These are phyloP conservation scores for Eudyptes chrysolophus DNA, from an alignment of 2,113 vertebrate species.

Conservation along the genomic window DNA sequence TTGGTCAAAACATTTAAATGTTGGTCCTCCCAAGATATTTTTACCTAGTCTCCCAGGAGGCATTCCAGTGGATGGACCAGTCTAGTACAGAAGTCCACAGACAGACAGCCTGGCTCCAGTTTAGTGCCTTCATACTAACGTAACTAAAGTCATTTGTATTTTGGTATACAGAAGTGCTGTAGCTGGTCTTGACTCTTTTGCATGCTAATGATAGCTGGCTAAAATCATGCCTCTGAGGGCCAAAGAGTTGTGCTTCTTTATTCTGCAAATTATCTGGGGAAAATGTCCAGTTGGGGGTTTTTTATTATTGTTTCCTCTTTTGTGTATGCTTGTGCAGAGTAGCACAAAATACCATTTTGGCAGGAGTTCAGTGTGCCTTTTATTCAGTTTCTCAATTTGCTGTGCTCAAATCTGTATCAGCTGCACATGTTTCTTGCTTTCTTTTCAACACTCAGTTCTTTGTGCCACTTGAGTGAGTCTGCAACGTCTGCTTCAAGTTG, in stretches of 20 bases:
- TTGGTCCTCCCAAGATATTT: constrained; percentile 64
- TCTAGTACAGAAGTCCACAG: constrained; percentile 57
- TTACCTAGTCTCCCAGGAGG: constrained; percentile 57
- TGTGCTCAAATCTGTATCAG: background rate
- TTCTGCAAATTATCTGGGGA: constrained; percentile 18
- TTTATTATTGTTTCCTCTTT: background rate
- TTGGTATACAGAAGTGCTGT: constrained; percentile 58
- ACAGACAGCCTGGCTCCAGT: constrained; percentile 80
- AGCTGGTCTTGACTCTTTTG: constrained; percentile 42
- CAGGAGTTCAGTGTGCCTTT: constrained; percentile 12
- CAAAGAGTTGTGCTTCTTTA: background rate
- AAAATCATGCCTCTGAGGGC: background rate
- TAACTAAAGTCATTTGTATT: constrained; percentile 64
- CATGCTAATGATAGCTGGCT: constrained; percentile 53
- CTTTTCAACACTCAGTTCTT: background rate
- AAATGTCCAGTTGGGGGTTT: background rate
- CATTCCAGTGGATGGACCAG: constrained; percentile 67
- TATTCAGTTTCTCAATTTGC: background rate
- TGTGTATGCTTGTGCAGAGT: background rate
- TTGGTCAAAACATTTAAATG: constrained; percentile 56
- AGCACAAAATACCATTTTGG: background rate
- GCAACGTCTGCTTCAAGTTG: background rate
- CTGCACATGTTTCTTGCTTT: background rate
- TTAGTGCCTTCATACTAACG: constrained; percentile 54
- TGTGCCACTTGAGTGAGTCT: constrained; percentile 22